Conservation (phyloP, 2,797 vertebrate genomes). For the Tarsius wallacei region DNA sequence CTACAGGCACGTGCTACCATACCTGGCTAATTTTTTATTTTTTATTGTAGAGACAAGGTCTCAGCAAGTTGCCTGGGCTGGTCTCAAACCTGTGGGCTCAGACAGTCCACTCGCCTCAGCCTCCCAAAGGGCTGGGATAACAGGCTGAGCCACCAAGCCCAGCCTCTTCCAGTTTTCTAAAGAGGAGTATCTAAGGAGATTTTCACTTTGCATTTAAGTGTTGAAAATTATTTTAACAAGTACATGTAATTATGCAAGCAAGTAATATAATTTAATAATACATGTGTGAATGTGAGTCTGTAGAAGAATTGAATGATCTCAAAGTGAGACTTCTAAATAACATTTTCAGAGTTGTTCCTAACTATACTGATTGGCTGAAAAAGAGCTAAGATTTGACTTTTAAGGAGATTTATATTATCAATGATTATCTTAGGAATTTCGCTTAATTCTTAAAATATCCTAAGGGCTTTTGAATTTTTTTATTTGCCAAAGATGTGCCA, state of each 20-base stretch:
- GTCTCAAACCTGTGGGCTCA: no score
- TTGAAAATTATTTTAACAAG: conserved; percentile 60
- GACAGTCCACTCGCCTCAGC: no score
- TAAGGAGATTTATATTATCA: conserved; percentile 61
- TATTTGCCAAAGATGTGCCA: conserved; percentile 32
- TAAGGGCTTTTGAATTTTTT: conserved; percentile 18
- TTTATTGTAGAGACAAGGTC: no score
- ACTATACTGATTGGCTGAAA: neutral
- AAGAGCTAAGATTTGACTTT: conserved; percentile 51
- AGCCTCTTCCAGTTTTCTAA: conserved; percentile 4
- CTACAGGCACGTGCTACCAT: no score
- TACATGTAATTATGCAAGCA: conserved; percentile 13
- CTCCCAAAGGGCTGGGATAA: no score
- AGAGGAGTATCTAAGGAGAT: conserved; percentile 15
- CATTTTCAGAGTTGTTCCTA: conserved; percentile 22
- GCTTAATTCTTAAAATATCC: conserved; percentile 33
- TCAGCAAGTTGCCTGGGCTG: no score
- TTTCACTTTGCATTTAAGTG: conserved; percentile 56
- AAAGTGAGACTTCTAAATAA: neutral
- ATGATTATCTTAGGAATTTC: conserved; percentile 59
- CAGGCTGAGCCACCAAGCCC: no score
- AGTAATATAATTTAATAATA: conserved; percentile 36
- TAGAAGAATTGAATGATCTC: neutral
- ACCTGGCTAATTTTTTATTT: no score
- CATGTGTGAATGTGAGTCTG: neutral